Base-by-base conservation (phyloP, 2,888 invertebrate genomes). In the Pyrochroa serraticornis region DNA sequence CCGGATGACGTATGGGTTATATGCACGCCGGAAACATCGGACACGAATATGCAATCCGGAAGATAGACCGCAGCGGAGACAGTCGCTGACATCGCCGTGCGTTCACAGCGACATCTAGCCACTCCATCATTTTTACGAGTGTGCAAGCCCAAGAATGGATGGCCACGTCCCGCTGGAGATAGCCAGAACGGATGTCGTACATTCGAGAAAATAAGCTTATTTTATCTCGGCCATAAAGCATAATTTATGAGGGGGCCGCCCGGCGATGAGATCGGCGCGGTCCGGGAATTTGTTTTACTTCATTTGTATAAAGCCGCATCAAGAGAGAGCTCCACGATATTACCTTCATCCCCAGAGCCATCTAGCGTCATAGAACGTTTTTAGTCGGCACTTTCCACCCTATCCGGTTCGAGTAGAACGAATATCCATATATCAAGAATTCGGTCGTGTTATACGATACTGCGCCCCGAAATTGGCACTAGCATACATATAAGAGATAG, bases 151-250 rank as follows among this genome's bases (percentile, higher is more conserved):
- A 66, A 64, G 66, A 70, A 72, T 70, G 67, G 68, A 77, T 76
- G 75, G 76, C 67, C 67, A 66, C 69, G 69, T 73, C 72, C 67
- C 65, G 69, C 67, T 12, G 13, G 42, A 74, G 73, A 74, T 72
- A 74, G 72, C 75, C 71, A 67, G 69, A 76, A 72, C 73, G 75
- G 74, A 75, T 78, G 77, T 77, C 77, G 74, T 77, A 76, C 77
- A 77, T 78, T 78, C 75, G 69, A 76, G 76, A 77, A 78, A 77
- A 79, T 79, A 78, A 78, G 78, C 77, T 77, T 76, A 76, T 77
- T 79, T 79, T 79, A 79, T 79, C 78, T 78, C 67, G 69, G 69
- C 76, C 75, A 78, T 79, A 79, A 79, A 79, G 72, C 69, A 71
- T 74, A 77, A 79, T 79, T 79, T 79, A 79, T 78, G 70, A 72